These are phyloP conservation scores for Neolamprologus modestus DNA, from an alignment of 2,113 vertebrate species.

Conservation along the genomic window DNA sequence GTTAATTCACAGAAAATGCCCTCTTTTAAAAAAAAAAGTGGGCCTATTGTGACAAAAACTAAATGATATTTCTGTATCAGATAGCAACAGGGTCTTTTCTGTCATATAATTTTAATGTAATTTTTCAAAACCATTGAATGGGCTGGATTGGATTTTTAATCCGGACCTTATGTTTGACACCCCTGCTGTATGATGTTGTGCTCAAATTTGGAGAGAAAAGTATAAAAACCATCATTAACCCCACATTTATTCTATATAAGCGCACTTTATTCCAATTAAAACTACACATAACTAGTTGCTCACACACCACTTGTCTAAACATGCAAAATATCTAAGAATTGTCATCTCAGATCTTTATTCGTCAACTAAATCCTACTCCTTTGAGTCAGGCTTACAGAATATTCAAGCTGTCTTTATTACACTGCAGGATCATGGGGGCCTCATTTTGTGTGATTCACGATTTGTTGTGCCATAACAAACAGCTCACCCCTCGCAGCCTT, in stretches of 20 bases:
- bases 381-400: not conserved
- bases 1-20: not conserved
- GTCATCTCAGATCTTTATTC: not conserved
- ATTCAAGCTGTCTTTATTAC: not conserved
- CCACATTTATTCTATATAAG: not conserved
- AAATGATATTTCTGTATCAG: not conserved
- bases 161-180: not conserved
- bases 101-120: not conserved
- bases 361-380: not conserved
- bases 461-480: slow-evolving; percentile 30
- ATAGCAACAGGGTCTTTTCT: not conserved
- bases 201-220: not conserved
- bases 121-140: not conserved
- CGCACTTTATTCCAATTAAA: not conserved
- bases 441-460: slow-evolving; percentile 27
- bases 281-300: not conserved
- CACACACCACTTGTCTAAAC: not conserved
- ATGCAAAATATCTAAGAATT: not conserved
- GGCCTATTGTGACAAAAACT: not conserved
- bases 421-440: not conserved
- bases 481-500: not conserved
- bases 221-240: not conserved
- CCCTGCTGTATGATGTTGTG: not conserved
- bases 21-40: not conserved
- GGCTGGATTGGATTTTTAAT: not conserved